Evolutionary conservation across 2,113 vertebrate genomes (phyloP).

Genomic region (Zosterops hypoxanthus): DNA sequence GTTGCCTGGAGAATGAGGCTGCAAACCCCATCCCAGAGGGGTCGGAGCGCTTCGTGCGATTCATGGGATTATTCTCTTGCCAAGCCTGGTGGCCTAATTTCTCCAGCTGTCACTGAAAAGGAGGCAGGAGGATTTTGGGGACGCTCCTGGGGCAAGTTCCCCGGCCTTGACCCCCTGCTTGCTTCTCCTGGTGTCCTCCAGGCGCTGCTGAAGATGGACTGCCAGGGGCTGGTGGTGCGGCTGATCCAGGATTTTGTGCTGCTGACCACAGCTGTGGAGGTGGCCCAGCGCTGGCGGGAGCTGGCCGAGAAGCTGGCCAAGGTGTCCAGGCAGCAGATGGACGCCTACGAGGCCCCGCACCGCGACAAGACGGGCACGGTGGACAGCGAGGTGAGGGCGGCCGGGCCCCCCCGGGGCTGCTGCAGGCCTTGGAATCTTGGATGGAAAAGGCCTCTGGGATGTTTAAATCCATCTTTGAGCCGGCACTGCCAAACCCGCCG

Average conservation of each 20-base stretch:
- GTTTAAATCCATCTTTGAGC: rapidly evolving
- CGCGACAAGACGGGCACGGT: constrained; percentile 86
- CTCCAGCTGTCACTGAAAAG: neutral
- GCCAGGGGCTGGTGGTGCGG: constrained; percentile 92
- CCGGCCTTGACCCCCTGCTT: neutral
- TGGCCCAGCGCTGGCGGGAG: constrained; percentile 93
- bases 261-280: constrained; percentile 93
- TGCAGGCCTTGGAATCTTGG: neutral
- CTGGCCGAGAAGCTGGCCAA: constrained; percentile 91
- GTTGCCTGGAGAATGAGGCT: neutral
- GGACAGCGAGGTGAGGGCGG: constrained; percentile 86
- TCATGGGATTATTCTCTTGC: neutral
- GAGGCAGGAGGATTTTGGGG: neutral
- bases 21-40: neutral
- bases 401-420: too few species aligned
- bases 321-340: constrained; percentile 94
- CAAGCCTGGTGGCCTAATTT: neutral
- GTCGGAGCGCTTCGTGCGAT: rapidly evolving
- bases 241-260: constrained; percentile 96
- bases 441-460: rapidly evolving
- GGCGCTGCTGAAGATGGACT: constrained; percentile 96
- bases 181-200: neutral
- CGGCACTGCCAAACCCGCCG: rapidly evolving
- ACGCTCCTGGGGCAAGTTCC: neutral
- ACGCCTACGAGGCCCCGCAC: constrained; percentile 93